Conservation (phyloP, 1,140 invertebrate species). For the Drosophila sturtevanti region DNA sequence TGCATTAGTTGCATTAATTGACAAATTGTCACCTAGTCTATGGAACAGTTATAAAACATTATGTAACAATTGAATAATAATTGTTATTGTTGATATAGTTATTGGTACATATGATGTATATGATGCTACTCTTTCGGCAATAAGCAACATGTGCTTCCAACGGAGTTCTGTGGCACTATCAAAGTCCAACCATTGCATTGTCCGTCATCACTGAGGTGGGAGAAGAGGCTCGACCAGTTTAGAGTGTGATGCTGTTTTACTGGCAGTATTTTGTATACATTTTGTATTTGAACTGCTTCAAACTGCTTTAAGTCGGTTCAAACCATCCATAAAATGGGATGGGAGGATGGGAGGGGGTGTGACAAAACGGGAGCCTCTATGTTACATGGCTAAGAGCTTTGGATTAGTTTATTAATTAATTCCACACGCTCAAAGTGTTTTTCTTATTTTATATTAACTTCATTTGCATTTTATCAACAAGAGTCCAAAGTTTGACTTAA, state of each 20-base stretch:
- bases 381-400: neutral
- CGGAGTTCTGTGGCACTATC: slow-evolving; percentile 1
- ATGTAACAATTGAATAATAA: neutral
- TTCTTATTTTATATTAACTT: neutral
- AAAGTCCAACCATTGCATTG: slow-evolving; percentile 28
- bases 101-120: too few relatives aligned
- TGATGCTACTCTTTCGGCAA: neutral
- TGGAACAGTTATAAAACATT: neutral
- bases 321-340: neutral
- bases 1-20: slow-evolving; percentile 2
- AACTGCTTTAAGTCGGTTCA: slow-evolving; percentile 49
- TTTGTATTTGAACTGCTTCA: slow-evolving; percentile 53
- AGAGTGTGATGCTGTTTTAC: slow-evolving; percentile 28
- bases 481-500: slow-evolving; percentile 20
- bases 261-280: slow-evolving; percentile 28
- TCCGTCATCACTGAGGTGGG: slow-evolving; percentile 13
- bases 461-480: slow-evolving; percentile 17
- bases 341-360: neutral
- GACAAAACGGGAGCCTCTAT: neutral
- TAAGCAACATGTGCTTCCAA: slow-evolving; percentile 2
- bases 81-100: neutral
- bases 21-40: neutral
- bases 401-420: slow-evolving; percentile 55
- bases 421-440: slow-evolving; percentile 32
- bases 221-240: slow-evolving; percentile 52